A percentile compares a stretch with the other conserved stretches of the same genome.
Evolutionary conservation across 2,888 invertebrate species (phyloP).

Genomic region (Melinaea marsaeus): DNA sequence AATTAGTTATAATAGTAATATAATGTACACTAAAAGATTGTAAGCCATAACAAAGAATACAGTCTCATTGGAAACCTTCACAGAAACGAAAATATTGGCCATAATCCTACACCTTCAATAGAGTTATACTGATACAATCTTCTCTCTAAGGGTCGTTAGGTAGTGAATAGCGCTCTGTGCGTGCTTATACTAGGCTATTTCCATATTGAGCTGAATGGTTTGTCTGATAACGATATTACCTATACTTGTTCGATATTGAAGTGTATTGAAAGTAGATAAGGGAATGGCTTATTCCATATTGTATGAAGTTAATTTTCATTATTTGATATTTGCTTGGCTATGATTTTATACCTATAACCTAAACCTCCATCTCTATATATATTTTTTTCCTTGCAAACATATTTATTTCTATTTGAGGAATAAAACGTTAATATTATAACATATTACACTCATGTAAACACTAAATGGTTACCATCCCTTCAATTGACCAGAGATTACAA

Average conservation of each 20-base stretch:
- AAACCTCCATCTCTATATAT: too few species aligned
- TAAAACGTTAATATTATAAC: too few species aligned
- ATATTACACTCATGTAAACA: too few species aligned
- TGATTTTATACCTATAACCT: too few species aligned
- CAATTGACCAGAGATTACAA: constrained; percentile 7
- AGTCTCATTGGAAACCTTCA: constrained; percentile 1
- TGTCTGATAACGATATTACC: constrained; percentile 29
- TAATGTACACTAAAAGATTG: neutral
- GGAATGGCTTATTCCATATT: constrained; percentile 8
- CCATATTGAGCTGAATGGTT: constrained; percentile 55
- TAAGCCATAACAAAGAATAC: constrained; percentile 3
- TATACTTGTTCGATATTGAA: constrained; percentile 18
- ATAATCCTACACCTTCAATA: constrained; percentile 39
- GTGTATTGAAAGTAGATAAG: constrained; percentile 8
- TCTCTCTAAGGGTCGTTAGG: constrained; percentile 47
- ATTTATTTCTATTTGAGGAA: too few species aligned
- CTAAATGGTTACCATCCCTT: neutral
- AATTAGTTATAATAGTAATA: too few species aligned
- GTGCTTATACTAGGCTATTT: constrained; percentile 53
- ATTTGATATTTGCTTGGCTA: neutral
- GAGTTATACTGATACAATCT: constrained; percentile 57
- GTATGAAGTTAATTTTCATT: constrained; percentile 1
- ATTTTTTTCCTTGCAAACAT: too few species aligned
- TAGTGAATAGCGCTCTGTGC: constrained; percentile 54
- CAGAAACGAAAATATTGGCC: constrained; percentile 4